Conservation (phyloP, 2,113 vertebrate genomes). For the Odobenus rosmarus region DNA sequence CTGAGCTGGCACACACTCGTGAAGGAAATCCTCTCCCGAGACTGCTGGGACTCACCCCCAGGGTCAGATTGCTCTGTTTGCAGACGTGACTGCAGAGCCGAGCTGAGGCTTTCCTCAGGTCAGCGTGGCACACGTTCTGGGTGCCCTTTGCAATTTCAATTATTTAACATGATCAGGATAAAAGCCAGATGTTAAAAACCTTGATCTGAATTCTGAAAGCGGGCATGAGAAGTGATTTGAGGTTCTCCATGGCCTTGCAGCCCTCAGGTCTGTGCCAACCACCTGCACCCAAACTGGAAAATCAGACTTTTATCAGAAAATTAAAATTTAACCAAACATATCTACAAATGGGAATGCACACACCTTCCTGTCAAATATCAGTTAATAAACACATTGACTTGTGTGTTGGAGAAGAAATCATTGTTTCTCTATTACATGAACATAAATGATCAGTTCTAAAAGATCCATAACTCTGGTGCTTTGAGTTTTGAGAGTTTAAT, state of each 20-base stretch:
- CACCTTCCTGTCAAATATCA: neutral
- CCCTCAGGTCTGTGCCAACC: neutral
- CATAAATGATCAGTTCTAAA: neutral
- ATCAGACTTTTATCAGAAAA: neutral
- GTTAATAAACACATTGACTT: neutral
- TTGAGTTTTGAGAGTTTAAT: neutral
- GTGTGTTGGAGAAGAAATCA: neutral
- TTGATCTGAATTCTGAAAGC: neutral
- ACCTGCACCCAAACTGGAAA: neutral
- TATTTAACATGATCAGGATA: neutral
- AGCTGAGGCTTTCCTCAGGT: neutral
- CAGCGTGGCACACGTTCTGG: neutral
- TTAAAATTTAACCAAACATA: neutral
- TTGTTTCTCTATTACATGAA: neutral
- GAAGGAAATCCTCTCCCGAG: neutral
- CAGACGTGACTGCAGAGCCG: neutral
- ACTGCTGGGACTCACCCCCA: fast-evolving
- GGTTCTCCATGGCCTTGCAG: neutral
- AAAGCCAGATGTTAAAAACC: neutral
- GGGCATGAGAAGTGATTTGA: neutral
- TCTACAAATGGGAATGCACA: too few relatives aligned
- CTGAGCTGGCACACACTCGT: fast-evolving
- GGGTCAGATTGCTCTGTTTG: too few relatives aligned
- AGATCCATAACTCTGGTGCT: neutral
- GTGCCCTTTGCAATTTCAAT: neutral